These are phyloP conservation scores for Hesperophylax magnus DNA, from an alignment of 1,140 invertebrate species.

Conservation along the genomic window DNA sequence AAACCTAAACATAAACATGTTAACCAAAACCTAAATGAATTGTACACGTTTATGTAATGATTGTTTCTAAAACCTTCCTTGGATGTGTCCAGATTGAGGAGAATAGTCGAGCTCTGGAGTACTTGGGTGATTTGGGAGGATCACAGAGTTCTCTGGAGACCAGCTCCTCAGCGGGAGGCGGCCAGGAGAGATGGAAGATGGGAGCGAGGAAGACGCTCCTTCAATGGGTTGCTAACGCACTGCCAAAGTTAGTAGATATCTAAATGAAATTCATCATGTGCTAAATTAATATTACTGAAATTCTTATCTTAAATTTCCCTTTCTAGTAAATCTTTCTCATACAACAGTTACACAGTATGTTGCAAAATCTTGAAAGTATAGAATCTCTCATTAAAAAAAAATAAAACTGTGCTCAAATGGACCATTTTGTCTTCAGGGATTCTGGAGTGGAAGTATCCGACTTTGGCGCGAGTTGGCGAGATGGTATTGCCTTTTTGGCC, in stretches of 20 bases:
- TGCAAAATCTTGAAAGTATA: too few species aligned
- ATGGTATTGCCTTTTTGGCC: slow-evolving; percentile 96
- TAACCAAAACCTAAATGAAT: too few species aligned
- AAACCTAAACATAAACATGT: too few species aligned
- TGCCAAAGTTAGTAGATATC: slow-evolving; percentile 83
- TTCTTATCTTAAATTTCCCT: too few species aligned
- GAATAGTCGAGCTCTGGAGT: slow-evolving; percentile 91
- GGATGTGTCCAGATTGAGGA: slow-evolving; percentile 87
- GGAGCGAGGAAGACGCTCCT: slow-evolving; percentile 93
- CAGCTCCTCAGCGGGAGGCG: slow-evolving; percentile 75
- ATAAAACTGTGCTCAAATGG: too few species aligned
- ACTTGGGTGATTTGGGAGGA: slow-evolving; percentile 84
- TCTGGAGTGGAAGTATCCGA: slow-evolving; percentile 91
- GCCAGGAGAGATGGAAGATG: slow-evolving; percentile 85
- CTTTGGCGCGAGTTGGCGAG: slow-evolving; percentile 97
- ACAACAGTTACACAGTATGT: too few species aligned
- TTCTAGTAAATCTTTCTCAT: too few species aligned
- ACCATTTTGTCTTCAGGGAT: slow-evolving; percentile 73
- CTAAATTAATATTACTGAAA: too few species aligned
- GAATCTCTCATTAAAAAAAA: too few species aligned
- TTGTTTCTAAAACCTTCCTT: too few species aligned
- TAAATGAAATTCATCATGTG: too few species aligned
- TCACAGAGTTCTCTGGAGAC: slow-evolving; percentile 87
- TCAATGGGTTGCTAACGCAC: slow-evolving; percentile 94
- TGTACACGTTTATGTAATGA: too few species aligned